Base-by-base conservation (phyloP, 2,888 invertebrate genomes). In the Lithosia quadra region DNA sequence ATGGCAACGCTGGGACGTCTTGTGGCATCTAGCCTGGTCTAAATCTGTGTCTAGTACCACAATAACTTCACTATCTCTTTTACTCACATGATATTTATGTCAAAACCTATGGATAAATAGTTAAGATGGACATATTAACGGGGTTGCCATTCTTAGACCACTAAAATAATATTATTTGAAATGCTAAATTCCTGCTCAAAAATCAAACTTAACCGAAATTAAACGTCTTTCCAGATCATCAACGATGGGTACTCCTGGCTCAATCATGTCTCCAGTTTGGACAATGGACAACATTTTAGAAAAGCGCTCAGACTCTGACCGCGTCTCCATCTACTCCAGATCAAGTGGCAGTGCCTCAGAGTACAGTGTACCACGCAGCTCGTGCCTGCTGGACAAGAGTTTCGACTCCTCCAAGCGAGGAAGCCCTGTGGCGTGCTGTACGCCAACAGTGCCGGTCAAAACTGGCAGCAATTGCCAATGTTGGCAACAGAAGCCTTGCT, bases 281-380 rank as follows among this genome's bases (percentile, higher is more conserved):
- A 95, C 95, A 0, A 96, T 96, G 91, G 95, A 96, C 75, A 93
- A 95, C 75, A 93, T 95, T 58, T 80, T 92, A 70, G 93, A 95
- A 73, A 93, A 93, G 74, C 90, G 94, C 0, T 93, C 94, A 18
- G 95, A 95, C 76, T 95, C 96, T 24, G 96, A 96, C 83, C 92
- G 96, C 36, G 94, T 96, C 33, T 97, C 97, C 0, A 92, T 97
- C 66, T 96, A 96, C 76, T 97, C 97, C 0, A 95, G 95, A 10
- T 95, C 96, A 70, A 96, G 96, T 65, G 96, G 96, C 61, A 96
- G 96, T 68, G 96, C 96, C 18, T 96, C 96, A 0, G 97, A 97
- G 82, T 96, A 96, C 87, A 96, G 96, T 18, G 95, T 95, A 13
- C 96, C 96, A 0, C 92, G 96, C 73, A 86, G 90, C 72, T 84